These are phyloP conservation scores for Paratilapia polleni DNA, from an alignment of 2,113 vertebrate species.

Conservation along the genomic window DNA sequence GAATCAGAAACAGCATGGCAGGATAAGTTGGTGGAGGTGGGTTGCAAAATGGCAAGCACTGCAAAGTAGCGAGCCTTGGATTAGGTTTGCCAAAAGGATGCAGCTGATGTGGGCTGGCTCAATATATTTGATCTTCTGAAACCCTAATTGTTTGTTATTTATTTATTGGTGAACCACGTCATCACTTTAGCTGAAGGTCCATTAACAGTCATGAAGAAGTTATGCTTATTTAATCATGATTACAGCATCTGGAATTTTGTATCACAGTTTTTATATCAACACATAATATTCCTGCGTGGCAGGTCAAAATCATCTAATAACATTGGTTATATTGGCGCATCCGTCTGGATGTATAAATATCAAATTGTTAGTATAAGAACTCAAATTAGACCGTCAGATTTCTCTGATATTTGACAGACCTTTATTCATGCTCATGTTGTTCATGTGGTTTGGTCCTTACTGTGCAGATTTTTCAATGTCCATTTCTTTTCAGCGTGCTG, in stretches of 20 bases:
- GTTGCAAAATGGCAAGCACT: too few relatives aligned
- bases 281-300: not conserved
- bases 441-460: conserved; percentile 60
- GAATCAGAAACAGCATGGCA: too few relatives aligned
- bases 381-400: too few relatives aligned
- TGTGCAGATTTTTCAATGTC: conserved; percentile 4
- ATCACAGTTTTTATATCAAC: not conserved
- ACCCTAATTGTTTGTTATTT: not conserved
- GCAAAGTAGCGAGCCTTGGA: too few relatives aligned
- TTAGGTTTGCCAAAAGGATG: not conserved
- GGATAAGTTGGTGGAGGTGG: too few relatives aligned
- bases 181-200: not conserved
- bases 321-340: not conserved
- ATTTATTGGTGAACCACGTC: not conserved
- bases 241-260: not conserved
- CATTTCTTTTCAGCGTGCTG: conserved; percentile 38
- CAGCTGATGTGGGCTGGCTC: not conserved
- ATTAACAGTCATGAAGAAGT: not conserved
- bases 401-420: too few relatives aligned
- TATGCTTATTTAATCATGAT: not conserved
- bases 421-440: not conserved
- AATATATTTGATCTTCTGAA: too few relatives aligned
- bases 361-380: too few relatives aligned
- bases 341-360: too few relatives aligned
- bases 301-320: not conserved